Base-by-base conservation (phyloP, 2,797 vertebrate species). In the Falco concolor region DNA sequence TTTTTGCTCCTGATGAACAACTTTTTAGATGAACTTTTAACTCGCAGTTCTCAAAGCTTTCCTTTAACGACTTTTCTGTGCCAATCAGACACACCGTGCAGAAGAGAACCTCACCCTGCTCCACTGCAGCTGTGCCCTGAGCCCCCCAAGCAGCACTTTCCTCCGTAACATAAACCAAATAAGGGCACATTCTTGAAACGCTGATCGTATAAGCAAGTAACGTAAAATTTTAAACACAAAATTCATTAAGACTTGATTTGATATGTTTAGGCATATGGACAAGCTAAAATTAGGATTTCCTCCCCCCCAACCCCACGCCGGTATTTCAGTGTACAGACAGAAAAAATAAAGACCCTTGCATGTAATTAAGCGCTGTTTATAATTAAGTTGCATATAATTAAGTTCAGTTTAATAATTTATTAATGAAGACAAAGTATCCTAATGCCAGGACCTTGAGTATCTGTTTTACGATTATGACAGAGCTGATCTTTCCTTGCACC, bases 381-480 rank as follows among this genome's bases (percentile, higher is more conserved):
- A 38, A 38, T 38, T 38, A 38, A 38, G 36, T 63, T 80, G 38
- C 86, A 73, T 93, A 93, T 89, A 90, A 89, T 90, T 83, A 22
- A 63, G 47, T 49, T 80, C 36, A 60, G 49, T 17, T 11, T 28
- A 65, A 73, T 89, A 13, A 87, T 57, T 93, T 89, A 93, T 87
- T 94, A 80, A 93, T 75, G 68, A 74, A 79, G 80, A 76, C 63
- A 60, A 91, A 89, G 81, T 28, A 76, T 30, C 21, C 64, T 30
- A 8, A 38, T 3, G 1, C 40, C 86, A 90, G 68, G 75, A 84
- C 81, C 45, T 67, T 56, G 56, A 63, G 82, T 87, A 75, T 25
- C 68, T 63, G 9, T 10, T 89, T 94, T 89, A 93, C 12, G 7
- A 70, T 74, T 85, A 89, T 83, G 89, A 91, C 81, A 74, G 45